Evolutionary conservation across 1,140 invertebrate genomes (phyloP).

Genomic region (Aporrectodea caliginosa): DNA sequence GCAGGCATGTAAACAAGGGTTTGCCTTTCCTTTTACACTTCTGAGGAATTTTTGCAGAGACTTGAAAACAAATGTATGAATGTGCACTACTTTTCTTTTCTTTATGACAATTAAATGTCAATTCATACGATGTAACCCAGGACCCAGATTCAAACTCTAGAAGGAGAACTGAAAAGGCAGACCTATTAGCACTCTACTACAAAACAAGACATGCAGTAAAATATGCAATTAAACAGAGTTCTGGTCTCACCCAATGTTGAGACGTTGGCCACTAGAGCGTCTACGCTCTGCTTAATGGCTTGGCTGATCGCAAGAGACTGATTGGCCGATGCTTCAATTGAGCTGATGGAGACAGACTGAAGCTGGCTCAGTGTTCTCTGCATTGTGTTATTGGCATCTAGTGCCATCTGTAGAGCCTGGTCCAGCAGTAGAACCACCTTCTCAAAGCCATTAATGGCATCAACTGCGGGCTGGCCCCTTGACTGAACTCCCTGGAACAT

Average conservation of each 20-base stretch:
- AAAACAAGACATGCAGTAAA: no score
- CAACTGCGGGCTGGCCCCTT: conserved; percentile 26
- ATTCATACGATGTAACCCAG: no score
- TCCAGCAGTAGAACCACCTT: conserved; percentile 10
- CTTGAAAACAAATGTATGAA: no score
- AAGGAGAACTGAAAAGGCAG: no score
- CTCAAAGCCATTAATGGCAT: conserved; percentile 28
- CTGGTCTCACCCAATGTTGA: not conserved
- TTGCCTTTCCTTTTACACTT: no score
- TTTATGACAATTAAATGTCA: no score
- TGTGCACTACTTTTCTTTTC: no score
- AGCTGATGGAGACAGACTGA: conserved; percentile 7
- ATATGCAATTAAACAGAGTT: no score
- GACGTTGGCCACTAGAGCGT: not conserved
- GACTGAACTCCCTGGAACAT: conserved; percentile 18
- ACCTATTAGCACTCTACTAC: no score
- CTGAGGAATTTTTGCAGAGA: no score
- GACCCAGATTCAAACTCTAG: no score
- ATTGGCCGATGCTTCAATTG: not conserved
- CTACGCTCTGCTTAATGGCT: not conserved
- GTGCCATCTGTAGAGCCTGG: not conserved
- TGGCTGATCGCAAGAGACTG: not conserved
- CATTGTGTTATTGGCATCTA: conserved; percentile 21
- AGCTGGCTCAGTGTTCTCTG: not conserved
- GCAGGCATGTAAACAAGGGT: no score